Conservation (phyloP, 2,888 invertebrate species). For the Euplagia quadripunctaria region DNA sequence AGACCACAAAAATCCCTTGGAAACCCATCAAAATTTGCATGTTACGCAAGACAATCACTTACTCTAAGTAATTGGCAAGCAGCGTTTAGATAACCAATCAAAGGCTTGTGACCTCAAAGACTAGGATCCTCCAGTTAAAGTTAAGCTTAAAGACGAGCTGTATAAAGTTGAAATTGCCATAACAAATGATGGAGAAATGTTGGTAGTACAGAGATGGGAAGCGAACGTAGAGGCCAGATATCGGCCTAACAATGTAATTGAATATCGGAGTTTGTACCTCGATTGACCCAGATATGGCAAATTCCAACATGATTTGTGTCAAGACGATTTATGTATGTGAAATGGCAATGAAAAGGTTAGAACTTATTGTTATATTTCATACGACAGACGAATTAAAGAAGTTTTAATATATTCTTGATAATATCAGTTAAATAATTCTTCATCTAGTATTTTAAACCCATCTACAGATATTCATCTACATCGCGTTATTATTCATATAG, state of each 20-base stretch:
- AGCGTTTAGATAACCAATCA: constrained; percentile 79
- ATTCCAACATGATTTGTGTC: constrained; percentile 59
- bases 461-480: no score
- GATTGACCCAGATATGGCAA: constrained; percentile 61
- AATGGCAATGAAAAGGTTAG: constrained; percentile 30
- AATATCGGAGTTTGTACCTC: constrained; percentile 66
- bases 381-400: no score
- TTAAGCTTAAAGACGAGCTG: constrained; percentile 35
- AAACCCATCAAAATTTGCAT: constrained; percentile 59
- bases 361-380: constrained; percentile 3
- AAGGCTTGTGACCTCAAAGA: constrained; percentile 70
- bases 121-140: constrained; percentile 37
- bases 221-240: constrained; percentile 71
- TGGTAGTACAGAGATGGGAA: constrained; percentile 75
- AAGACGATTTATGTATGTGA: constrained; percentile 39
- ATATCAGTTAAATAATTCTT: no score
- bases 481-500: no score
- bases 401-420: no score
- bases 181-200: constrained; percentile 52
- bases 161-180: constrained; percentile 48
- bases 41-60: constrained; percentile 80
- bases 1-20: constrained; percentile 41
- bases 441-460: no score
- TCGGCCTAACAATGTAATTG: constrained; percentile 77
- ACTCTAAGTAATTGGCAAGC: constrained; percentile 82